Evolutionary conservation across 2,888 invertebrate species (phyloP).

Genomic region (Eupeodes latifasciatus): DNA sequence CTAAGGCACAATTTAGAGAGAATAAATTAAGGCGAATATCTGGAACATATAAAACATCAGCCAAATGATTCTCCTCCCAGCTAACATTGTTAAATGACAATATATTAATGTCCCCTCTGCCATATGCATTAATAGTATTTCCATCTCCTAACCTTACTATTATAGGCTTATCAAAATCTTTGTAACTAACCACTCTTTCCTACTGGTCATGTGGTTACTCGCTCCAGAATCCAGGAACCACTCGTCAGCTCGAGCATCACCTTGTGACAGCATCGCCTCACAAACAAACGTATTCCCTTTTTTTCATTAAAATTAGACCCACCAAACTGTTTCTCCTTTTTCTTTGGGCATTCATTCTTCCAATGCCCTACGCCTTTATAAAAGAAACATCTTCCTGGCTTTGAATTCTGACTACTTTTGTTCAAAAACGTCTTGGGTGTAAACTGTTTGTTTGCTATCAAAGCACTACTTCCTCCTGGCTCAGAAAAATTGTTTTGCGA

Average conservation of each 20-base stretch:
- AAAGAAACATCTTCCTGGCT: slow-evolving; percentile 32
- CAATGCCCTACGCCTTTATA: slow-evolving; percentile 35
- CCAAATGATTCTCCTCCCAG: slow-evolving; percentile 72
- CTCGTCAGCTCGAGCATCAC: no score
- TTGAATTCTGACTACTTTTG: neutral
- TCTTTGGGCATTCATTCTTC: slow-evolving; percentile 36
- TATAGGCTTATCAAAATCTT: slow-evolving; percentile 16
- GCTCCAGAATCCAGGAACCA: no score
- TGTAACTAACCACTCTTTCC: slow-evolving; percentile 11
- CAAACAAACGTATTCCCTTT: slow-evolving; percentile 4
- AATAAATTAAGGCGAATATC: no score
- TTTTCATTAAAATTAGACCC: neutral
- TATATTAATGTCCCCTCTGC: slow-evolving; percentile 71
- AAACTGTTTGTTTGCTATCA: slow-evolving; percentile 30
- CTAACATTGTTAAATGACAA: slow-evolving; percentile 68
- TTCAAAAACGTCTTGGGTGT: slow-evolving; percentile 17
- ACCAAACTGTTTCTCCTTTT: neutral
- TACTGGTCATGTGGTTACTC: slow-evolving; percentile 32
- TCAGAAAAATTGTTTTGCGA: slow-evolving; percentile 26
- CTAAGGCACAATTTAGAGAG: slow-evolving; percentile 69
- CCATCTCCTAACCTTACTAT: slow-evolving; percentile 64
- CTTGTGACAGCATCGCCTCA: no score
- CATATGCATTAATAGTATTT: slow-evolving; percentile 61
- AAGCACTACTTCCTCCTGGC: neutral
- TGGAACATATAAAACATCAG: no score